Percentiles rank a stretch among this genome's conserved stretches.
Conservation (phyloP, 1,140 invertebrate species). For the Protaetia brevitarsis region DNA sequence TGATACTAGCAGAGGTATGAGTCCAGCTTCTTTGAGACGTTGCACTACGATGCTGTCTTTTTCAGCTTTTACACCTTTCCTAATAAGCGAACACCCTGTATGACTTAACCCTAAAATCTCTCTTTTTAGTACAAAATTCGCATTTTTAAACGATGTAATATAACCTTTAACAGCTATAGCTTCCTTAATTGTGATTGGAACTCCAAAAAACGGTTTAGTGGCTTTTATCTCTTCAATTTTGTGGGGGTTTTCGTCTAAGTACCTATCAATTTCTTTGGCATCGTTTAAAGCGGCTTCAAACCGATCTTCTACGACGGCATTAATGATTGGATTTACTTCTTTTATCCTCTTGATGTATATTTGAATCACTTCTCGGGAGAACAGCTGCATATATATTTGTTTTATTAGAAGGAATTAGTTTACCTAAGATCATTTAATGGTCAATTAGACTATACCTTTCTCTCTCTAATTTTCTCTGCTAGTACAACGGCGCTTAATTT, state of each 20-base stretch:
- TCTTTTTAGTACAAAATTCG: background rate
- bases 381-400: slow-evolving; percentile 48
- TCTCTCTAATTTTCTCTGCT: slow-evolving; percentile 34
- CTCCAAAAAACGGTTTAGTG: slow-evolving; percentile 64
- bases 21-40: slow-evolving; percentile 63
- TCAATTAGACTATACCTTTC: slow-evolving; percentile 29
- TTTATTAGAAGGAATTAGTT: background rate
- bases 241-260: slow-evolving; percentile 45
- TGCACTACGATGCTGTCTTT: slow-evolving; percentile 62
- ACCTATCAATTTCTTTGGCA: slow-evolving; percentile 59
- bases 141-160: background rate
- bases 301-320: slow-evolving; percentile 71
- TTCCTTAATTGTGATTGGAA: slow-evolving; percentile 75
- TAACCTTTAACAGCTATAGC: slow-evolving; percentile 64
- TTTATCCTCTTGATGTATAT: slow-evolving; percentile 66
- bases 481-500: slow-evolving; percentile 33
- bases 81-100: slow-evolving; percentile 60
- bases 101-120: slow-evolving; percentile 57
- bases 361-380: slow-evolving; percentile 60
- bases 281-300: slow-evolving; percentile 65
- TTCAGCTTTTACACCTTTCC: slow-evolving; percentile 56
- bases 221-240: slow-evolving; percentile 49
- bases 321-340: slow-evolving; percentile 69
- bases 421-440: no score
- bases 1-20: slow-evolving; percentile 75